Conservation (phyloP, 2,888 invertebrate genomes). For the Tachina grossa region DNA sequence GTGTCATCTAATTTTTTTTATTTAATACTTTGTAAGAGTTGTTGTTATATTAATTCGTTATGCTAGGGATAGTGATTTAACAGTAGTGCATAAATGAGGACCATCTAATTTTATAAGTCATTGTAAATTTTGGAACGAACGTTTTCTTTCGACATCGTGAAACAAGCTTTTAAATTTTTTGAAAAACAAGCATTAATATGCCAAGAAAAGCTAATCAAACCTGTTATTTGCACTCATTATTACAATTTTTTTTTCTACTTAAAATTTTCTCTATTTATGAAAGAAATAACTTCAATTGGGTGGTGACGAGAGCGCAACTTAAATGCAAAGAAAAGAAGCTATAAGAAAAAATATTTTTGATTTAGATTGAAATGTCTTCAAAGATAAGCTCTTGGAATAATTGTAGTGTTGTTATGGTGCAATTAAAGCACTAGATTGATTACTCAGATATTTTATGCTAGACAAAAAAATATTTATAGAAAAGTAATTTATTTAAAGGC, state of each 20-base stretch:
- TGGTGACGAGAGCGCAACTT: constrained; percentile 10
- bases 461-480: not conserved
- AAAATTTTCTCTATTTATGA: constrained; percentile 16
- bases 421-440: constrained; percentile 62
- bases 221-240: constrained; percentile 11
- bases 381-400: constrained; percentile 63
- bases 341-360: constrained; percentile 54
- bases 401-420: constrained; percentile 50
- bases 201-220: not conserved
- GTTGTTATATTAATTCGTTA: not conserved
- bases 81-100: constrained; percentile 3
- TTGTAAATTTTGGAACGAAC: too few relatives aligned
- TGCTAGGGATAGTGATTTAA: not conserved
- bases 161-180: too few relatives aligned
- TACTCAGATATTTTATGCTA: constrained; percentile 51
- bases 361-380: constrained; percentile 63
- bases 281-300: constrained; percentile 35
- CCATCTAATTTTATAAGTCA: too few relatives aligned
- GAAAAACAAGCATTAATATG: too few relatives aligned
- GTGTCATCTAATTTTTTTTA: constrained; percentile 35
- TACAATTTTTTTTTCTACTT: not conserved
- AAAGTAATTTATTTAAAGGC: not conserved
- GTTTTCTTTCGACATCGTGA: too few relatives aligned
- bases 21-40: constrained; percentile 39
- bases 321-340: constrained; percentile 23